Evolutionary conservation across 2,113 vertebrate species (phyloP).

Genomic region (Rhinoptilus africanus): DNA sequence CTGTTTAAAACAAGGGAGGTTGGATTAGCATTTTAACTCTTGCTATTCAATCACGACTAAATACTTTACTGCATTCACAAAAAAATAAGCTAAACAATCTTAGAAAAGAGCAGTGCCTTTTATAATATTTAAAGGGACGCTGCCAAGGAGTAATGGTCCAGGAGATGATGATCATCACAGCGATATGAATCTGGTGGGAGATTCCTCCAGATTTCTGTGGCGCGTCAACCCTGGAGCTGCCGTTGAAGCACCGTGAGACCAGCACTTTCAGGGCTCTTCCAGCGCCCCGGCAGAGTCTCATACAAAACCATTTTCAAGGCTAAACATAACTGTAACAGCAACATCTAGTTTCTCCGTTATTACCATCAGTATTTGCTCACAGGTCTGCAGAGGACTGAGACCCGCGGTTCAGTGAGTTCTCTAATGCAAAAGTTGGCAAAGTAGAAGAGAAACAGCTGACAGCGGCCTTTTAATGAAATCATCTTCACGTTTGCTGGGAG

Average conservation of each 20-base stretch:
- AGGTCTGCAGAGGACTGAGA: background rate
- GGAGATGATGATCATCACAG: background rate
- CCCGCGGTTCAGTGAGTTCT: background rate
- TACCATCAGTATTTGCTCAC: background rate
- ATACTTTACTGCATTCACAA: conserved; percentile 35
- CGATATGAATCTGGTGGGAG: background rate
- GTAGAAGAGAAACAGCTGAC: background rate
- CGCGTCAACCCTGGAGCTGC: background rate
- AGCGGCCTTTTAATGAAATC: background rate
- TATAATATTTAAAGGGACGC: background rate
- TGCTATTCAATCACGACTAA: background rate
- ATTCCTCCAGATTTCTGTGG: background rate
- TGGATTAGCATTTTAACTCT: conserved; percentile 49
- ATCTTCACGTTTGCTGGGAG: background rate
- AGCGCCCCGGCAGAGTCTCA: background rate
- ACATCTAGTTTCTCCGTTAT: background rate
- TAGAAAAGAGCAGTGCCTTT: background rate
- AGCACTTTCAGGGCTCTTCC: background rate
- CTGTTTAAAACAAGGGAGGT: conserved; percentile 75
- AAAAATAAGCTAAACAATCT: background rate
- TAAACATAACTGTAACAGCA: background rate
- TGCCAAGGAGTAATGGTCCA: background rate
- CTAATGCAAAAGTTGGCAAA: background rate
- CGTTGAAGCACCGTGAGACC: background rate
- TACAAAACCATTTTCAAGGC: background rate